phyloP scores from a whole-genome alignment of 2,888 invertebrate genomes.

The Thysanoteuthis rhombus region DNA sequence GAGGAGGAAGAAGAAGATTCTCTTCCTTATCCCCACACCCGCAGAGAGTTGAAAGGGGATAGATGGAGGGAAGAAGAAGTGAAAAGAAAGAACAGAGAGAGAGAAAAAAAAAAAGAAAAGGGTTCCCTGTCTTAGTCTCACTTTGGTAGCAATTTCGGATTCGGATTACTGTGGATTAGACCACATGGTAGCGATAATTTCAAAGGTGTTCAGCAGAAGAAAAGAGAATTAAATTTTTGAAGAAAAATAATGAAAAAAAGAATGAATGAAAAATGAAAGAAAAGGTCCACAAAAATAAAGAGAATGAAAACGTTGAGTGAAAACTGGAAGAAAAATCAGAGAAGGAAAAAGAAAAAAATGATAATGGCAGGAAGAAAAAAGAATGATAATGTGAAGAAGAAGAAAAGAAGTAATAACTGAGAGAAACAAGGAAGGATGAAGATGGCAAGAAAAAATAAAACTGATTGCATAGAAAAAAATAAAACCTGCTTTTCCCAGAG shows the following conservation, averaged over 20 bases:
- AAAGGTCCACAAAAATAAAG: neutral
- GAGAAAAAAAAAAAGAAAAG: neutral
- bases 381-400: neutral
- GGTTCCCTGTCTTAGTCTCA: neutral
- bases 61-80: no score
- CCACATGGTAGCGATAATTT: neutral
- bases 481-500: no score
- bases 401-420: neutral
- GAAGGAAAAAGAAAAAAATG: neutral
- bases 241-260: no score
- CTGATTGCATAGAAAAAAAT: no score
- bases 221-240: neutral
- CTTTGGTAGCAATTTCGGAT: neutral
- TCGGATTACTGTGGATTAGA: neutral
- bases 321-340: neutral
- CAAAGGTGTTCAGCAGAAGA: neutral
- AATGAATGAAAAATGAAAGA: neutral
- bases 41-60: no score
- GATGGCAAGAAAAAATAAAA: no score
- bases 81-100: no score
- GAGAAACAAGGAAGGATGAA: no score
- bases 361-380: neutral
- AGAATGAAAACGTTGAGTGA: neutral
- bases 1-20: no score
- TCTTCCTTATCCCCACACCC: no score